Base-by-base conservation (phyloP, 2,113 vertebrate genomes). In the Tachysurus vachellii region DNA sequence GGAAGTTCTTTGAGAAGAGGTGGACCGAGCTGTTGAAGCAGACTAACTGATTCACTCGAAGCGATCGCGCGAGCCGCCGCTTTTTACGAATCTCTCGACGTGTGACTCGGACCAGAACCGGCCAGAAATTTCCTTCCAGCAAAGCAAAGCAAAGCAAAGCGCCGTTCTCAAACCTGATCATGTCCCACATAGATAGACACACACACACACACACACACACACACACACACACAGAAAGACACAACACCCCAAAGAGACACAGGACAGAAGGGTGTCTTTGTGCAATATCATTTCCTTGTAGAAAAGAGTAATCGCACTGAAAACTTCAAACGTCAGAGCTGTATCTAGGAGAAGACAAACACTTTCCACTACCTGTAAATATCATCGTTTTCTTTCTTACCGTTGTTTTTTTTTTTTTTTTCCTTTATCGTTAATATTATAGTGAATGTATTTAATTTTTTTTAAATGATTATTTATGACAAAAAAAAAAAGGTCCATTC, bases 381-480 rank as follows among this genome's bases (percentile, higher is more conserved):
- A 97, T 96, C 89, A 92, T 96, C 93, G 92, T 95, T 89, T 91
- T 83, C 11, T 59, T 93, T 87, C 36, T 62, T 42, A 36, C 31
- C 61, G 79, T 81, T 42, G 31, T 86, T 85, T 91, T 93, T 89
- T 98, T 97, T 97, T 96, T 97, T 98, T 97, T 76, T 89, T 94
- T 97, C 97, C 96, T 97, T 99, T 97, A 97, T 98, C 96, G 97
- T 95, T 97, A 96, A 96, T 99, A 98, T 99, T 98, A 98, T 99
- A 99, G 98, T 99, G 97, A 99, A 99, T 98, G 97, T 99, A 99
- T 99, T 99, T 99, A 99, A 99, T 99, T 99, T 99, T 99, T 99
- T 99, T 96, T 96, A 83, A 94, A 94, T 97, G 97, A 98, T 99
- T 99, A 99, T 99, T 99, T 99, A 99, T 99, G 96, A 99, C 96